Evolutionary conservation across 2,888 invertebrate genomes (phyloP).

Genomic region (Hypomecis punctinalis): DNA sequence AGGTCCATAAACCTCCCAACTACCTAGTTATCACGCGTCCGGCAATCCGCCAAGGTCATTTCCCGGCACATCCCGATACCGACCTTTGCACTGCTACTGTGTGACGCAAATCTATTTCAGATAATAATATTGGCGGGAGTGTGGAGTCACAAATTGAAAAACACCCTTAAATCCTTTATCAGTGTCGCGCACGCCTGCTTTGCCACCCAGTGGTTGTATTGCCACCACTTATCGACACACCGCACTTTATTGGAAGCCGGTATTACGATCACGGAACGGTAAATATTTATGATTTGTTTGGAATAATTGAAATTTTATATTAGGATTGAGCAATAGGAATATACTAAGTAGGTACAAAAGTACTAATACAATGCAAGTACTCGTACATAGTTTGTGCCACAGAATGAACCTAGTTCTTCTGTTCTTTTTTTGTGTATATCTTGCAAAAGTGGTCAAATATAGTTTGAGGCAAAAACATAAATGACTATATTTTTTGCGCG

Average conservation of each 20-base stretch:
- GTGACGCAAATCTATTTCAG: constrained; percentile 50
- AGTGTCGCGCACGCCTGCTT: constrained; percentile 63
- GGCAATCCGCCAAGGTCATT: constrained; percentile 11
- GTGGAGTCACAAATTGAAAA: constrained; percentile 64
- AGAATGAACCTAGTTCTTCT: too few relatives aligned
- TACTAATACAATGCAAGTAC: too few relatives aligned
- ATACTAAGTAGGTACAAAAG: too few relatives aligned
- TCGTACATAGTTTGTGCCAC: too few relatives aligned
- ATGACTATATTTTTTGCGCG: too few relatives aligned
- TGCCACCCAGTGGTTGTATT: constrained; percentile 60
- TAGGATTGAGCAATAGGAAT: not conserved
- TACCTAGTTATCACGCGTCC: constrained; percentile 1
- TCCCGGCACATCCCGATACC: constrained; percentile 8
- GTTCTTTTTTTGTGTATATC: too few relatives aligned
- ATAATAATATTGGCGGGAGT: constrained; percentile 59
- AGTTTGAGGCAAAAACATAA: too few relatives aligned
- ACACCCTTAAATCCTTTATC: constrained; percentile 73
- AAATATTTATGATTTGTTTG: constrained; percentile 56
- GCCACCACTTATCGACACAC: constrained; percentile 66
- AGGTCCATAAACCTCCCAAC: not conserved
- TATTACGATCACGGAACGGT: constrained; percentile 52
- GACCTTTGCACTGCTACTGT: constrained; percentile 33
- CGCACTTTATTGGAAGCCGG: constrained; percentile 58
- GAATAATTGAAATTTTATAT: constrained; percentile 16
- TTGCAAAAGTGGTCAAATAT: too few relatives aligned